Evolutionary conservation across 92 coral and sea anemone species (phyloP), one percentile per base, ranked within the genome.

Genomic region (Anthopleura xanthogrammica): DNA sequence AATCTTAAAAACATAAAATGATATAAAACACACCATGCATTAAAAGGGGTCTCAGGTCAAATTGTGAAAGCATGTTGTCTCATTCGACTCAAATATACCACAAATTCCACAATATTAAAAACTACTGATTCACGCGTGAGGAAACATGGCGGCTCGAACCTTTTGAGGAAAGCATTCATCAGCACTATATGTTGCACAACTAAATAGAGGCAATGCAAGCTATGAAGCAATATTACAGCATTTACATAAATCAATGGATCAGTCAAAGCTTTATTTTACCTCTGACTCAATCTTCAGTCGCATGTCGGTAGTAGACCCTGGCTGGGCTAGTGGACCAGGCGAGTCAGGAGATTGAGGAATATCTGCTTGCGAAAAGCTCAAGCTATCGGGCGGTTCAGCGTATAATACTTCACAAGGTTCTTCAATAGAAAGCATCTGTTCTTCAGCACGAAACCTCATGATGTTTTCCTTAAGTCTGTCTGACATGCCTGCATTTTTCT

Each of bases 401-500:
- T 80, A 85, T 24, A 79, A 71, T 39, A 80, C 91, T 9, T 80
- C 72, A 41, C 87, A 77, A 39, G 91, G 80, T 16, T 94, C 91
- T 40, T 93, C 93, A n/a, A 88, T 86, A 5, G 88, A 83, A 40
- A 93, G 70, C 86, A 90, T 85, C 76, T 94, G 93, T 23, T 84
- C 98, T 60, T 93, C 98, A 12, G 91, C 92, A 41, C 95, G 93
- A 68, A 65, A 93, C 65, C 81, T 89, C 85, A 92, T 20, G 82
- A 93, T 93, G 82, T 89, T 93, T 83, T 93, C 98, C 57, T 90
- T 85, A 12, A 93, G 92, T 70, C 92, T 92, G 64, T 93, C 98
- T 16, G 98, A 89, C 24, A 85, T 57, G 65, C 82, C 94, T 12
- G 83, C 43, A 22, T 88, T 83, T 72, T 79, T 84, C 79, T 87